Evolutionary conservation across 2,888 invertebrate genomes (phyloP), one percentile per base, ranked within the genome.

Genomic region (Polymixis lichenea): DNA sequence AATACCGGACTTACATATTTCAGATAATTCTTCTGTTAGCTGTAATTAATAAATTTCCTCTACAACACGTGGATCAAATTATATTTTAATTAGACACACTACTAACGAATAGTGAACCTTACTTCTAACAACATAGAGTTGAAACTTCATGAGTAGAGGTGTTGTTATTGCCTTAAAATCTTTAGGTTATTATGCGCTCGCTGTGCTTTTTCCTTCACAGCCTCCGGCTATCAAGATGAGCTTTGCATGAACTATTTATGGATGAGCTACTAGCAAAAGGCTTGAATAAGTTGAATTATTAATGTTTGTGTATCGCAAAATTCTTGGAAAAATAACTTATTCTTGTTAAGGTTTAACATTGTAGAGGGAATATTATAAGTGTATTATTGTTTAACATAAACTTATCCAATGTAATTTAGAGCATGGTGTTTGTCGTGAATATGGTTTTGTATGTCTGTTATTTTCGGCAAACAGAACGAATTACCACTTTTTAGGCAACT

Each of bases 61-160:
- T 49, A 70, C 77, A n/a, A 76, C 72, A 76, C 76, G 87, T 85
- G 78, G 75, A 87, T 87, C 75, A 78, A 87, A 85, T 85, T 85
- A 77, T 61, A 78, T 85, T 87, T 83, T 88, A 85, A 87, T 88
- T 87, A 85, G 71, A 73, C 61, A 4, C 11, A 13, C 38, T 68
- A 15, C 4, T 11, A 0, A 17, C 4, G 25, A 13, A 82, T 11
- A 43, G 28, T 7, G 0, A 25, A 67, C 73, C 61, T 72, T 85
- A 77, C 3, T 0, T 0, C 1, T 7, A 0, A 0, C 0, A 7
- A 0, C 1, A 68, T 66, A 77, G 43, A 56, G 68, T 55, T 25
- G 0, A 62, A 66, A 77, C n/a, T 88, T 62, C 25, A 56, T 64
- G n/a, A 43, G 13, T 2, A 13, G 7, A 11, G 1, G 7, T 76